A percentile compares a stretch with the other conserved stretches of the same genome.
phyloP scores from a whole-genome alignment of 2,888 invertebrate genomes.

The Azorinus chamasolen region DNA sequence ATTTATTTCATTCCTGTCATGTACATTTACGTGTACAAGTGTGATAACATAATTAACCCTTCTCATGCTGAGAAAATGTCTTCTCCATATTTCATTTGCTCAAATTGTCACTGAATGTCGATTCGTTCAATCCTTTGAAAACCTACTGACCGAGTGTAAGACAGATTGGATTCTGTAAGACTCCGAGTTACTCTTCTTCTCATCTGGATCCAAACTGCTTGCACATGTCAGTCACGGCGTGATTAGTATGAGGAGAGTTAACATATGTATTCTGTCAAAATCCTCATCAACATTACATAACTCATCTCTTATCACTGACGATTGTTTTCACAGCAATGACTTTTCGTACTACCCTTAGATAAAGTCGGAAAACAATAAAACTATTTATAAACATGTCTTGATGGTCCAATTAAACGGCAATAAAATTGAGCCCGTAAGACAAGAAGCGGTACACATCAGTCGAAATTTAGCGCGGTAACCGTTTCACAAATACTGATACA shows the following conservation, averaged over 20 bases:
- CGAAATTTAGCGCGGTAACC: conserved; percentile 27
- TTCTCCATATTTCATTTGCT: too few relatives aligned
- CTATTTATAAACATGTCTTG: conserved; percentile 25
- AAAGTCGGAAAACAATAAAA: conserved; percentile 1
- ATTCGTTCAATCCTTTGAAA: too few relatives aligned
- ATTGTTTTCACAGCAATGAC: conserved; percentile 29
- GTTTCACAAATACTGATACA: conserved; percentile 45
- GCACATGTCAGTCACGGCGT: too few relatives aligned
- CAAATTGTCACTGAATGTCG: too few relatives aligned
- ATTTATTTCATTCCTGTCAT: neutral
- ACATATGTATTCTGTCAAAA: conserved; percentile 25
- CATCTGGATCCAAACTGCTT: too few relatives aligned
- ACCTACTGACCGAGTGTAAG: too few relatives aligned
- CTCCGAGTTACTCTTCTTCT: too few relatives aligned
- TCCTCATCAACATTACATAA: conserved; percentile 6
- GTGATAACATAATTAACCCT: too few relatives aligned
- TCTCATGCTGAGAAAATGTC: too few relatives aligned
- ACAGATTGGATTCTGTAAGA: too few relatives aligned
- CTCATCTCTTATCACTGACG: neutral
- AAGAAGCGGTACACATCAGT: conserved; percentile 37
- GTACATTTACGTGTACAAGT: too few relatives aligned
- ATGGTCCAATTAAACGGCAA: conserved; percentile 45
- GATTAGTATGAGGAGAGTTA: neutral
- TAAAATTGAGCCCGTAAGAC: conserved; percentile 53
- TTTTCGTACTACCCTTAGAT: conserved; percentile 42